Conservation (phyloP, 2,888 invertebrate genomes). For the Oscheius sp. region DNA sequence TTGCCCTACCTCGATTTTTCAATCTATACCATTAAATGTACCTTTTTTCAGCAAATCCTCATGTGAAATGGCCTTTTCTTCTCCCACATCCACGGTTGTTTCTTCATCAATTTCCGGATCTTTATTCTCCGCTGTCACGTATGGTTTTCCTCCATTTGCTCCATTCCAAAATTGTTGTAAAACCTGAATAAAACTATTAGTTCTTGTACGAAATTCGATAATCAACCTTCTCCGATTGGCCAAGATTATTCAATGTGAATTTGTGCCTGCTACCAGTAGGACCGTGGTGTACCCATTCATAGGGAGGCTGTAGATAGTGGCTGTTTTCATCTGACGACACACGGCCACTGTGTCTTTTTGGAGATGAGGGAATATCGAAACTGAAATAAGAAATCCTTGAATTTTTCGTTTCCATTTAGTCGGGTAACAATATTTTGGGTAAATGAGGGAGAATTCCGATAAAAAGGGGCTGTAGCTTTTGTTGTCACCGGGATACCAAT, state of each 20-base stretch:
- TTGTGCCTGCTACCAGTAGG: constrained; percentile 30
- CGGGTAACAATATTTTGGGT: neutral
- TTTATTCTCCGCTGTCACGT: constrained; percentile 13
- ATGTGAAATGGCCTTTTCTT: constrained; percentile 20
- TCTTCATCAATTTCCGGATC: neutral
- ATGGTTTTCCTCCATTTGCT: constrained; percentile 38
- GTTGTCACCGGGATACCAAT: no score
- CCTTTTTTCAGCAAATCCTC: constrained; percentile 19
- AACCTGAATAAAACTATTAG: constrained; percentile 14
- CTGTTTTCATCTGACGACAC: neutral
- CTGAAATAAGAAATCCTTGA: neutral
- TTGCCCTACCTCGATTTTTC: neutral
- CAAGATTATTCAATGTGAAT: constrained; percentile 31
- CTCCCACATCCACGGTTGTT: constrained; percentile 13
- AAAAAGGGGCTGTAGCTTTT: no score
- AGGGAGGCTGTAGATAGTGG: constrained; percentile 17
- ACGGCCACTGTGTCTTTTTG: neutral
- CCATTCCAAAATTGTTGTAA: constrained; percentile 35
- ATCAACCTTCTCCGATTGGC: constrained; percentile 28
- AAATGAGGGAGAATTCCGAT: no score
- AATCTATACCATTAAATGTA: neutral
- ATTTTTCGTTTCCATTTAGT: neutral
- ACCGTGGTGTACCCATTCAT: constrained; percentile 35
- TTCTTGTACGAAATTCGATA: neutral
- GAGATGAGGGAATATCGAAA: constrained; percentile 7